These are phyloP conservation scores for Habrosyne pyritoides DNA, from an alignment of 2,888 invertebrate species.

Conservation along the genomic window DNA sequence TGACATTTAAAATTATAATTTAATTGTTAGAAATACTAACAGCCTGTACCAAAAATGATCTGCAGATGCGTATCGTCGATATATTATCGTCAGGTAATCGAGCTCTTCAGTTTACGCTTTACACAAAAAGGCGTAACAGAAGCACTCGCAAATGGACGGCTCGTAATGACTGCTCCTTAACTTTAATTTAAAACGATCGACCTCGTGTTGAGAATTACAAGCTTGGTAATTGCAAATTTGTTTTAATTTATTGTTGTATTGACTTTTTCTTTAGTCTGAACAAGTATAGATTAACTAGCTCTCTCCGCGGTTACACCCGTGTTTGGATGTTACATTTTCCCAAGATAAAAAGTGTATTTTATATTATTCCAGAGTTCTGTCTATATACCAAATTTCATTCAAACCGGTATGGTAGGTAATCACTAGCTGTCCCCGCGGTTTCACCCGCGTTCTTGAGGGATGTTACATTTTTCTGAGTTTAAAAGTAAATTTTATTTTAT, in stretches of 20 bases:
- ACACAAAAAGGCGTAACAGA: slow-evolving; percentile 78
- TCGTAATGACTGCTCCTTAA: slow-evolving; percentile 73
- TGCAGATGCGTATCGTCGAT: slow-evolving; percentile 62
- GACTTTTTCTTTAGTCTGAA: neutral
- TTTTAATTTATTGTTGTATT: slow-evolving; percentile 43
- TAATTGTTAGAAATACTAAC: slow-evolving; percentile 24
- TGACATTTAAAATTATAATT: no score
- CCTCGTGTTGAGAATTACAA: slow-evolving; percentile 47
- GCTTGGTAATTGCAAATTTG: slow-evolving; percentile 65
- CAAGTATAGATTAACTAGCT: neutral
- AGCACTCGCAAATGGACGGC: slow-evolving; percentile 64
- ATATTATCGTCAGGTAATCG: slow-evolving; percentile 72
- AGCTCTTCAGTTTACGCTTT: slow-evolving; percentile 41
- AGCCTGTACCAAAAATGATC: slow-evolving; percentile 54
- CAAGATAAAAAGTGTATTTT: no score
- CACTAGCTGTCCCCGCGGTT: no score
- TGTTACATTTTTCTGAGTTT: no score
- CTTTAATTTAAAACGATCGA: slow-evolving; percentile 64
- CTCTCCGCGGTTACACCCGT: no score
- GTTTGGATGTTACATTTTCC: no score
- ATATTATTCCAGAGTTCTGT: no score
- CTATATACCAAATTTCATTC: no score
- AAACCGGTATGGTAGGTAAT: no score
- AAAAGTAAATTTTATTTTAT: no score
- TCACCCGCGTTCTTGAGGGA: no score